Percentiles rank a stretch among this genome's conserved stretches.
These are phyloP conservation scores for Chlorospingus semifuscus DNA, from an alignment of 2,797 vertebrate genomes.

Conservation along the genomic window DNA sequence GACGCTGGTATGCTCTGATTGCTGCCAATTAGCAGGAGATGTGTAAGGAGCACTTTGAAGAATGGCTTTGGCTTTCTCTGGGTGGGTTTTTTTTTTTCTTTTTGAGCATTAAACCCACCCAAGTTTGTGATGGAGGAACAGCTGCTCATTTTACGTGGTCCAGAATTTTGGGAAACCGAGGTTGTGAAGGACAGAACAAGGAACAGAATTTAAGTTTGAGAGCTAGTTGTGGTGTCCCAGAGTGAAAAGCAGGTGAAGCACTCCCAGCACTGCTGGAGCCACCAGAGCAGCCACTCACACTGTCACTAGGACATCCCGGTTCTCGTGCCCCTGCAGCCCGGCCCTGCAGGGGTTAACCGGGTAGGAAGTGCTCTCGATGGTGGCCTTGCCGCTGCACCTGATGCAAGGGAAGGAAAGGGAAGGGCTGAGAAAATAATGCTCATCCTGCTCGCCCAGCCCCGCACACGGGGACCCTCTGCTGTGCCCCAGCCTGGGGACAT, in stretches of 20 bases:
- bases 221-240: not conserved
- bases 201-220: not conserved
- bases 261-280: not conserved
- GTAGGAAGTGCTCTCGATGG: slow-evolving; percentile 40
- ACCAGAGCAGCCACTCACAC: accelerated
- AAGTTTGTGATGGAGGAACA: not conserved
- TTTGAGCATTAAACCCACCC: not conserved
- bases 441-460: slow-evolving; percentile 3
- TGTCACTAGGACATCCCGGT: not conserved
- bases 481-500: not conserved
- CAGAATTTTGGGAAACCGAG: not conserved
- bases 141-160: not conserved
- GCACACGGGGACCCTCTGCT: not conserved
- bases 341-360: slow-evolving; percentile 36
- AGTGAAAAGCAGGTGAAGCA: not conserved
- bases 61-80: not conserved
- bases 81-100: not conserved
- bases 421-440: slow-evolving; percentile 61
- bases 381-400: slow-evolving; percentile 69
- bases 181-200: not conserved
- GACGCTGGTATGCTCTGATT: not conserved
- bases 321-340: not conserved
- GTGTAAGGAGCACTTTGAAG: not conserved
- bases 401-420: slow-evolving; percentile 67
- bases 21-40: slow-evolving; percentile 6